Evolutionary conservation across 1,140 invertebrate species (phyloP).

Genomic region (Parapsyche elsis): DNA sequence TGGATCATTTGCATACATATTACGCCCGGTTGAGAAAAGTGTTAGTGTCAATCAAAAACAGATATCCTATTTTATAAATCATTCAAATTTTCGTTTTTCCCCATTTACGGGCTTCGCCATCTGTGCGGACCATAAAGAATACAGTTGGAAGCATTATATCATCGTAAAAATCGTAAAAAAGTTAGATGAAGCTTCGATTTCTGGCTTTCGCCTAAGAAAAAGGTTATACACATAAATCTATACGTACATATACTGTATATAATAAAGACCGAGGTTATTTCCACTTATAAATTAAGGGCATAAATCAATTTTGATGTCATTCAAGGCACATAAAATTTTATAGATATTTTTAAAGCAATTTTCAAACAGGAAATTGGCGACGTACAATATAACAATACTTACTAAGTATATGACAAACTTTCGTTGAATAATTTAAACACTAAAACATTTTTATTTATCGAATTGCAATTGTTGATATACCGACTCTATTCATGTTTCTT

Average conservation of each 20-base stretch:
- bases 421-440: too few species aligned
- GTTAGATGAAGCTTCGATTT: conserved; percentile 50
- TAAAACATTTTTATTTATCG: too few species aligned
- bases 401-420: too few species aligned
- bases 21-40: conserved; percentile 17
- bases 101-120: conserved; percentile 52
- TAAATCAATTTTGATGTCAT: conserved; percentile 37
- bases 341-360: conserved; percentile 23
- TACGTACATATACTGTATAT: conserved; percentile 5
- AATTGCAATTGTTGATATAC: too few species aligned
- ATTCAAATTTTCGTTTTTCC: conserved; percentile 43
- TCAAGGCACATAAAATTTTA: conserved; percentile 15
- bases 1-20: conserved; percentile 26
- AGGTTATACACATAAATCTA: not conserved
- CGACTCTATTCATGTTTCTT: too few species aligned
- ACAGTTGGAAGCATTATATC: conserved; percentile 54
- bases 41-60: conserved; percentile 33
- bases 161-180: conserved; percentile 56
- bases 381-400: not conserved
- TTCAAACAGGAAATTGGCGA: not conserved
- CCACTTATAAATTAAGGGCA: conserved; percentile 42
- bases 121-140: conserved; percentile 50
- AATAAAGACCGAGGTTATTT: conserved; percentile 38
- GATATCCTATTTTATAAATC: conserved; percentile 50
- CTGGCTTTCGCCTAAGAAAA: conserved; percentile 38